Conservation (phyloP, 2,888 invertebrate species). For the Mesoligia furuncula region DNA sequence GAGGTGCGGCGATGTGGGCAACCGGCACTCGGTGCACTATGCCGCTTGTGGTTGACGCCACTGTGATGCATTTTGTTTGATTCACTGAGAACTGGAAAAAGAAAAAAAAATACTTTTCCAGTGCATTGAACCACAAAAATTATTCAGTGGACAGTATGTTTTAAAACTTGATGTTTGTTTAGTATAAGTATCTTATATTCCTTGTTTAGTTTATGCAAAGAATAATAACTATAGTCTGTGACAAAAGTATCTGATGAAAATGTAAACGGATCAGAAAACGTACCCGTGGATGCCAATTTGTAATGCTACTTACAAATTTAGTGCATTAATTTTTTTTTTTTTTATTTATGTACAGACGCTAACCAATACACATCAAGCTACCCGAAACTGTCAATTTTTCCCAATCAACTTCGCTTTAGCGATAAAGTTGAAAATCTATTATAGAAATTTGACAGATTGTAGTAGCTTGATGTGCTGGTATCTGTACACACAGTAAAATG, state of each 20-base stretch:
- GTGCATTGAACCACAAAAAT: neutral
- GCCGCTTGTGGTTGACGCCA: slow-evolving; percentile 86
- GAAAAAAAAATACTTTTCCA: neutral
- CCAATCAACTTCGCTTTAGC: too few species aligned
- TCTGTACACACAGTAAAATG: too few species aligned
- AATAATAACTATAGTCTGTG: neutral
- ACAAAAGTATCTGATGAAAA: neutral
- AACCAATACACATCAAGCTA: too few species aligned
- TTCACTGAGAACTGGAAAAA: slow-evolving; percentile 79
- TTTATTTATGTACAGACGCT: too few species aligned
- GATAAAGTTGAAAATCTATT: too few species aligned
- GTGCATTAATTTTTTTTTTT: neutral
- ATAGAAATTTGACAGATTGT: too few species aligned
- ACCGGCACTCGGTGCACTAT: slow-evolving; percentile 88
- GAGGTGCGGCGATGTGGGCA: slow-evolving; percentile 82
- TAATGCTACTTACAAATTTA: neutral
- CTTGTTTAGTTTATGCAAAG: neutral
- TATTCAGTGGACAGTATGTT: neutral
- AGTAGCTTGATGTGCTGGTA: too few species aligned
- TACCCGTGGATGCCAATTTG: neutral
- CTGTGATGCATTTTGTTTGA: slow-evolving; percentile 87
- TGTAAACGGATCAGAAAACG: neutral
- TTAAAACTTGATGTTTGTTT: neutral
- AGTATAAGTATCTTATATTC: neutral
- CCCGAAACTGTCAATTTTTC: too few species aligned